A percentile compares a stretch with the other conserved stretches of the same genome.
These are phyloP conservation scores for Nannoperca australis DNA, from an alignment of 2,797 vertebrate species.

Conservation along the genomic window DNA sequence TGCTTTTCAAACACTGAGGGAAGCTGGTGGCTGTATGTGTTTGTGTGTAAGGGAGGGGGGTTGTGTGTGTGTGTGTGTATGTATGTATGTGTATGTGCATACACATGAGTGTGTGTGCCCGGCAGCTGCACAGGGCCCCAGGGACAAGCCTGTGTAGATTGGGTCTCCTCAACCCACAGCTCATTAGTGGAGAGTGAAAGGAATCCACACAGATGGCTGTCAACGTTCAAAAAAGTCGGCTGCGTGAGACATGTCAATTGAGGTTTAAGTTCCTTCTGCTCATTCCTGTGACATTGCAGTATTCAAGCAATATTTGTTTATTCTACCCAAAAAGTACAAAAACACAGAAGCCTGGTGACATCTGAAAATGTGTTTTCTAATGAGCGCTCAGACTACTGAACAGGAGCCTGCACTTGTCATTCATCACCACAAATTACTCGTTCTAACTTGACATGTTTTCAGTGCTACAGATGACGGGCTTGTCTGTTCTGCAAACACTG, in stretches of 20 bases:
- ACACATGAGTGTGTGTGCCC: slow-evolving; percentile 69
- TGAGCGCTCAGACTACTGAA: slow-evolving; percentile 85
- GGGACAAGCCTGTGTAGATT: slow-evolving; percentile 87
- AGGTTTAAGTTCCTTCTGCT: slow-evolving; percentile 88
- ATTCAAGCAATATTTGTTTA: slow-evolving; percentile 87
- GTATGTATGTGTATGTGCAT: slow-evolving; percentile 31
- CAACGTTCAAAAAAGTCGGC: slow-evolving; percentile 86
- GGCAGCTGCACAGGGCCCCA: slow-evolving; percentile 87
- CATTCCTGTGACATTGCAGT: slow-evolving; percentile 85
- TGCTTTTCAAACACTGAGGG: slow-evolving; percentile 69
- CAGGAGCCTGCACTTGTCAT: slow-evolving; percentile 87
- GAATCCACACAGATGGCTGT: slow-evolving; percentile 90
- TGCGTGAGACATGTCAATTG: slow-evolving; percentile 88
- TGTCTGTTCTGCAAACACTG: slow-evolving; percentile 86
- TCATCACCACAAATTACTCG: slow-evolving; percentile 88
- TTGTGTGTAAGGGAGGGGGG: slow-evolving; percentile 24
- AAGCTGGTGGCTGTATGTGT: slow-evolving; percentile 68
- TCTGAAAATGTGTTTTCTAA: slow-evolving; percentile 89
- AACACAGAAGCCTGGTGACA: slow-evolving; percentile 82
- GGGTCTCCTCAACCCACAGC: slow-evolving; percentile 85
- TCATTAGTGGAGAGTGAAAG: slow-evolving; percentile 90
- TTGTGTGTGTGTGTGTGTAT: slow-evolving; percentile 30
- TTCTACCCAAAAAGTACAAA: slow-evolving; percentile 80
- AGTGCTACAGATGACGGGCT: slow-evolving; percentile 82
- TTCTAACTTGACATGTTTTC: slow-evolving; percentile 86